These are phyloP conservation scores for Apamea epomidion DNA, from an alignment of 2,888 invertebrate species.

Conservation along the genomic window DNA sequence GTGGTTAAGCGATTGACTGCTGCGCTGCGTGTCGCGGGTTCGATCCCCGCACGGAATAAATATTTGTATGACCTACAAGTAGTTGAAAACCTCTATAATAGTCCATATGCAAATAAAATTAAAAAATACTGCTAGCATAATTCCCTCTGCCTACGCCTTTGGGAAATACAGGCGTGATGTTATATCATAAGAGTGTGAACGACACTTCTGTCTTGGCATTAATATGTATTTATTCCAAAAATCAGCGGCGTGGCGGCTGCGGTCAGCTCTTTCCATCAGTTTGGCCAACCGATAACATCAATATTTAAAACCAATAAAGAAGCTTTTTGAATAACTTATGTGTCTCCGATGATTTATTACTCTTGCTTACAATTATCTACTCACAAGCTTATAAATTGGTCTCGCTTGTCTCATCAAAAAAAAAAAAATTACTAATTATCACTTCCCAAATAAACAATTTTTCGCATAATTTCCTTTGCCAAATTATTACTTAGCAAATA, in stretches of 20 bases:
- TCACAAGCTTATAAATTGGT: too few species aligned
- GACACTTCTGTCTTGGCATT: background rate
- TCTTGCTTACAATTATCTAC: background rate
- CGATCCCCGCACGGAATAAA: too few species aligned
- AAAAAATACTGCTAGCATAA: background rate
- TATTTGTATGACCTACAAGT: too few species aligned
- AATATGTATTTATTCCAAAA: conserved; percentile 11
- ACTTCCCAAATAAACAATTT: too few species aligned
- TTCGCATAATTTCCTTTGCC: too few species aligned
- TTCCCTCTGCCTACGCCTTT: background rate
- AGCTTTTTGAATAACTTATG: background rate
- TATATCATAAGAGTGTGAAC: background rate
- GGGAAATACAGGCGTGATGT: background rate
- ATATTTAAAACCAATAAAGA: background rate
- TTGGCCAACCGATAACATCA: background rate
- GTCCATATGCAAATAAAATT: too few species aligned
- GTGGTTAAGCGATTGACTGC: too few species aligned
- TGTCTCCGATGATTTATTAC: background rate
- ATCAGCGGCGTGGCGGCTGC: background rate
- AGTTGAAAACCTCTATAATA: too few species aligned
- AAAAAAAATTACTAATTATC: too few species aligned
- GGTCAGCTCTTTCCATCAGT: background rate
- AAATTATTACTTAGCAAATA: too few species aligned
- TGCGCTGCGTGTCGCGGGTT: too few species aligned
- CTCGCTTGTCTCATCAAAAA: too few species aligned